phyloP scores from a whole-genome alignment of 2,113 vertebrate species.

The Cyprinodon brontotheroides region DNA sequence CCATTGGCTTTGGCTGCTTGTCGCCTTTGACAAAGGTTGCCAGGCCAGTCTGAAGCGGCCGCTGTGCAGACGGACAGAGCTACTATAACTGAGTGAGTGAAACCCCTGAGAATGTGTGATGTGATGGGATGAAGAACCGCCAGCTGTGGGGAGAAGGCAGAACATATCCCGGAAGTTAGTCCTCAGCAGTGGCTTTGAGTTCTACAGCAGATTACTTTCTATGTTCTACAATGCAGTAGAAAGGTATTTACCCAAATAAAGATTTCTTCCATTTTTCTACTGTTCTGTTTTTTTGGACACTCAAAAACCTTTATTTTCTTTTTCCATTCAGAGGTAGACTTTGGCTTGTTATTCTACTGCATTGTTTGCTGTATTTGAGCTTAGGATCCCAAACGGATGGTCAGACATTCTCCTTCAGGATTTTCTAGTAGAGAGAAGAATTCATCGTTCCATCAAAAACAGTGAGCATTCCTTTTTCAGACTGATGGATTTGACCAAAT shows the following conservation, averaged over 20 bases:
- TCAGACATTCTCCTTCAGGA: too few species aligned
- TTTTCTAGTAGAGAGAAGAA: too few species aligned
- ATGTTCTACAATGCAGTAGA: neutral
- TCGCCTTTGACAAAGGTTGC: slow-evolving; percentile 41
- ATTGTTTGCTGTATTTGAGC: too few species aligned
- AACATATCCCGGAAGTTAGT: neutral
- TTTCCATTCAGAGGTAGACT: neutral
- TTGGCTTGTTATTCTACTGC: too few species aligned
- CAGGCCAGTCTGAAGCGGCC: slow-evolving; percentile 48
- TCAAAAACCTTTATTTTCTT: neutral
- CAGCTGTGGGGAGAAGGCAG: slow-evolving; percentile 61
- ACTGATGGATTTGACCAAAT: too few species aligned
- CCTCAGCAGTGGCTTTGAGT: neutral
- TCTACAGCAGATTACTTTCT: neutral
- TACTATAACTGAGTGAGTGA: slow-evolving; percentile 67
- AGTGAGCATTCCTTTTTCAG: too few species aligned
- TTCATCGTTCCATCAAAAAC: too few species aligned
- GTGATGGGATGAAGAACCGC: slow-evolving; percentile 66
- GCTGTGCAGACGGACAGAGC: slow-evolving; percentile 71
- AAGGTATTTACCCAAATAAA: too few species aligned
- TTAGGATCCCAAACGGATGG: too few species aligned
- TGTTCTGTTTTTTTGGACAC: neutral
- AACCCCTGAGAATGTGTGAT: slow-evolving; percentile 64
- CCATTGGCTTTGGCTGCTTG: slow-evolving; percentile 54
- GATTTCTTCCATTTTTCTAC: too few species aligned